These are phyloP conservation scores for Hippopotamus amphibius DNA, from an alignment of 2,113 vertebrate species.

Conservation along the genomic window DNA sequence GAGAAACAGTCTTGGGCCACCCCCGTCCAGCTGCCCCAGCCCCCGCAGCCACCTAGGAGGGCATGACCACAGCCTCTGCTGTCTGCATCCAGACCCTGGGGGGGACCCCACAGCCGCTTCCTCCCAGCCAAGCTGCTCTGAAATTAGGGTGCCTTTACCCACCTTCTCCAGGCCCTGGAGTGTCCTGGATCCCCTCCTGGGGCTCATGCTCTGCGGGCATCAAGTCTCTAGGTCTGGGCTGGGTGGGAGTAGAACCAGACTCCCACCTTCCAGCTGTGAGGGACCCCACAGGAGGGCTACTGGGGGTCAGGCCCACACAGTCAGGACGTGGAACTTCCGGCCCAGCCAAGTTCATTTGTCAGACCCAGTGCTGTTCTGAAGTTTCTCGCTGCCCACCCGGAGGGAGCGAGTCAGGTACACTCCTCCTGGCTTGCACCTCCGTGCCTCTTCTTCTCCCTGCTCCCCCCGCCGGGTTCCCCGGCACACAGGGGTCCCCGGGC, in stretches of 20 bases:
- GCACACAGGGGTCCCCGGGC: background rate
- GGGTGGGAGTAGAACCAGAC: background rate
- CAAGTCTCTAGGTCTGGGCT: background rate
- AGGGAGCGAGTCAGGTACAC: background rate
- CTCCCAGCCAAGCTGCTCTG: background rate
- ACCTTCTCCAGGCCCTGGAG: background rate
- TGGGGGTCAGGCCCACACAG: background rate
- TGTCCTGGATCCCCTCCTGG: background rate
- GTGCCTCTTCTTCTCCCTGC: background rate
- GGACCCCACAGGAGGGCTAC: accelerated
- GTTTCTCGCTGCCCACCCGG: background rate
- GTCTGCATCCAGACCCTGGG: too few species aligned
- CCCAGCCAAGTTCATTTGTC: background rate
- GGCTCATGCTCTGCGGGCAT: accelerated
- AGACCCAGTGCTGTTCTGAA: background rate
- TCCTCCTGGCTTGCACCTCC: background rate
- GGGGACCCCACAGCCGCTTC: background rate
- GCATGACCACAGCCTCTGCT: background rate
- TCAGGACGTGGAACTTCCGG: accelerated
- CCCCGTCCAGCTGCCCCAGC: background rate
- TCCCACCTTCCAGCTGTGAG: background rate
- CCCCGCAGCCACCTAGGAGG: background rate
- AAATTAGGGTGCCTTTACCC: background rate
- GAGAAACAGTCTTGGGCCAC: background rate
- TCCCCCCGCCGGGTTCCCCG: background rate